Percentiles rank a stretch among this genome's conserved stretches.
phyloP scores from a whole-genome alignment of 2,888 invertebrate species.

The Tenthredo amoena region DNA sequence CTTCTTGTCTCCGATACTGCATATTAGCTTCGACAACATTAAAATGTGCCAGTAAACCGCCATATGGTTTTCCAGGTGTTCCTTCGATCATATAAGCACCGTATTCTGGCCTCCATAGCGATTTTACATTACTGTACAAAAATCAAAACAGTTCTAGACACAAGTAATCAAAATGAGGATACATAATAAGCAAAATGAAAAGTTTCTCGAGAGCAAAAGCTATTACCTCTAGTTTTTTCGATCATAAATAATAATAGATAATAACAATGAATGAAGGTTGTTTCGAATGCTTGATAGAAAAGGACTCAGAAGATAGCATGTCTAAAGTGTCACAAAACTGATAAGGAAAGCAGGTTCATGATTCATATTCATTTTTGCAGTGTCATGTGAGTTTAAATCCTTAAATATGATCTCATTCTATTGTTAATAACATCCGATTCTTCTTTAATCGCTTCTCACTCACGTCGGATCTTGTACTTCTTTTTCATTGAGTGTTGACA shows the following conservation, averaged over 20 bases:
- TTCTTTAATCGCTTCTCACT: conserved; percentile 67
- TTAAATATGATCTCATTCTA: not conserved
- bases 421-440: not conserved
- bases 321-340: not conserved
- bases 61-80: conserved; percentile 97
- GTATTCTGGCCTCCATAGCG: conserved; percentile 98
- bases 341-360: not conserved
- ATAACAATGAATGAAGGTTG: not conserved
- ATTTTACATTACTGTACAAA: conserved; percentile 83
- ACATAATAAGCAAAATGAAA: not conserved
- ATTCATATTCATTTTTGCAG: not conserved
- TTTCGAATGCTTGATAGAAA: not conserved
- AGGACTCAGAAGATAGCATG: not conserved
- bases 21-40: conserved; percentile 99
- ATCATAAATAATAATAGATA: not conserved
- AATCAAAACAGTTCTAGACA: not conserved
- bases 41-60: conserved; percentile 96
- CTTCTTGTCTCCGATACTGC: conserved; percentile 93
- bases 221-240: not conserved
- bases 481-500: conserved; percentile 90
- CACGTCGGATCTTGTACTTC: conserved; percentile 89
- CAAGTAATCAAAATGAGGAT: not conserved
- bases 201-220: not conserved
- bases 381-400: not conserved
- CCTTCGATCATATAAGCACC: conserved; percentile 99